A percentile compares a stretch with the other conserved stretches of the same genome.
These are phyloP conservation scores for Strix aluco DNA, from an alignment of 2,113 vertebrate genomes.

Conservation along the genomic window DNA sequence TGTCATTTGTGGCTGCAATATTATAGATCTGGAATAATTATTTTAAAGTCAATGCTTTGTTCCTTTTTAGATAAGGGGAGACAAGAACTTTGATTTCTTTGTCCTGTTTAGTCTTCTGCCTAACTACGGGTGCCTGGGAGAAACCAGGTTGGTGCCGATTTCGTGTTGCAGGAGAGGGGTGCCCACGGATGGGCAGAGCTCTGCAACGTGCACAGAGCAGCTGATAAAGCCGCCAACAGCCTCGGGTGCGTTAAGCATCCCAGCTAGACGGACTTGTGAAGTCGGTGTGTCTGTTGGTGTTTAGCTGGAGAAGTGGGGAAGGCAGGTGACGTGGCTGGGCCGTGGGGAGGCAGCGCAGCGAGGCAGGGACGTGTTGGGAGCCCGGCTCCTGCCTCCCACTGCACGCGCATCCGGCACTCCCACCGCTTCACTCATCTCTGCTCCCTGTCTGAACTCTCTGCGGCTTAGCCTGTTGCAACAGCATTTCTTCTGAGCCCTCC, in stretches of 20 bases:
- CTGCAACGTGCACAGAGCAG: accelerated
- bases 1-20: neutral
- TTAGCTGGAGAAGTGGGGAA: neutral
- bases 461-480: neutral
- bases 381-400: neutral
- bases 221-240: neutral
- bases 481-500: neutral
- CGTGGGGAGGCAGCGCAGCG: neutral
- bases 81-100: neutral
- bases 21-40: neutral
- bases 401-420: accelerated
- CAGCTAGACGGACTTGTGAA: neutral
- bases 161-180: neutral
- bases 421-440: neutral
- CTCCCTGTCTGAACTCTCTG: neutral
- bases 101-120: neutral
- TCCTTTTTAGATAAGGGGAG: neutral
- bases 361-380: neutral
- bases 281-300: neutral
- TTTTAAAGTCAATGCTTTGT: neutral
- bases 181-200: accelerated
- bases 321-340: neutral
- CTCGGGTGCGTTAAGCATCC: accelerated
- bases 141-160: neutral
- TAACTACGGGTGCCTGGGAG: neutral